phyloP scores from a whole-genome alignment of 2,113 vertebrate genomes.

The Scophthalmus maximus region DNA sequence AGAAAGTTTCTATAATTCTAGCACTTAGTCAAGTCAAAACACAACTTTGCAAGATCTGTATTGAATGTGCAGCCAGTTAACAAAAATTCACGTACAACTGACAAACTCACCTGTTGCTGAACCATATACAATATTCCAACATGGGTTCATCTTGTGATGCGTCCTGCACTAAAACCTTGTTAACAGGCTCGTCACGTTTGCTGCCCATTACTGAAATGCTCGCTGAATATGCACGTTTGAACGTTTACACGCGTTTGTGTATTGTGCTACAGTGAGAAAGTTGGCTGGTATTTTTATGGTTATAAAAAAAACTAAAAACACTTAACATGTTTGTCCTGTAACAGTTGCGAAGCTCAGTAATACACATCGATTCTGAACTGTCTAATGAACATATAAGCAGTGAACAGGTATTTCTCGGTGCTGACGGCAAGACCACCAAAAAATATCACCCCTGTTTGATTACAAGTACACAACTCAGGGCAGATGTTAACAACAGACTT shows the following conservation, averaged over 20 bases:
- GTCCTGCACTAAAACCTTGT: background rate
- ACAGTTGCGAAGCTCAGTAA: background rate
- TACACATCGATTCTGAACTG: background rate
- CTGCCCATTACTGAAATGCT: background rate
- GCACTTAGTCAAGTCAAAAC: background rate
- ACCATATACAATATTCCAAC: background rate
- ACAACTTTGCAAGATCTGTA: background rate
- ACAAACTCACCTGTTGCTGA: slow-evolving; percentile 24
- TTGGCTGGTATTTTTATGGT: too few relatives aligned
- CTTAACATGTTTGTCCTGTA: background rate
- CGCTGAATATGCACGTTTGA: background rate
- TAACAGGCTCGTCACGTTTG: background rate
- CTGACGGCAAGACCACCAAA: background rate
- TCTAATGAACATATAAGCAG: too few relatives aligned
- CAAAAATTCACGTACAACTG: background rate
- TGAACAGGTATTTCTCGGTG: background rate
- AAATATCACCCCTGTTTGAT: background rate
- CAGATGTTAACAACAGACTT: background rate
- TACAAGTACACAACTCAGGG: background rate
- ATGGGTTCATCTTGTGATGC: background rate
- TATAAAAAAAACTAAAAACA: too few relatives aligned
- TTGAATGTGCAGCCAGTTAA: background rate
- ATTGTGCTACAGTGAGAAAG: too few relatives aligned
- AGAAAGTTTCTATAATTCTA: background rate
- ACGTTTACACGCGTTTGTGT: background rate